A percentile compares a stretch with the other conserved stretches of the same genome.
Evolutionary conservation across 2,113 vertebrate genomes (phyloP).

Genomic region (Zootoca vivipara): DNA sequence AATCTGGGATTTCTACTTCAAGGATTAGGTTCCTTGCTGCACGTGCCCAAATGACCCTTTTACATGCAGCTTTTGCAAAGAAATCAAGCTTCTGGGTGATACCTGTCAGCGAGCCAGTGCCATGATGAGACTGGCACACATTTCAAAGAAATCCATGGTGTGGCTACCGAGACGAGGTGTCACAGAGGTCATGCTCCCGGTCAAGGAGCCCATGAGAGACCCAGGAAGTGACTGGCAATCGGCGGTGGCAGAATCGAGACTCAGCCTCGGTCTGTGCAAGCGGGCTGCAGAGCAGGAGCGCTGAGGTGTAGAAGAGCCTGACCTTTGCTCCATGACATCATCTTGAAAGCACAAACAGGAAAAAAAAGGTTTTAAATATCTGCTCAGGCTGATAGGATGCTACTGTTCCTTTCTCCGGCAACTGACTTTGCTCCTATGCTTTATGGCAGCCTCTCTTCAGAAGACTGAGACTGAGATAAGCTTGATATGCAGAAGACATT

Average conservation of each 20-base stretch:
- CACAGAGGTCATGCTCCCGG: constrained; percentile 77
- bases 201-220: constrained; percentile 87
- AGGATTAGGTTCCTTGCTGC: neutral
- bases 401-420: neutral
- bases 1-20: neutral
- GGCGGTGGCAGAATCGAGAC: constrained; percentile 81
- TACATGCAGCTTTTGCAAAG: too few relatives aligned
- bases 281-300: constrained; percentile 90
- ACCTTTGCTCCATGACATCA: constrained; percentile 90
- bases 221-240: constrained; percentile 83
- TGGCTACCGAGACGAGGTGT: constrained; percentile 90
- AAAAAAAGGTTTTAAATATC: neutral
- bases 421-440: neutral
- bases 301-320: constrained; percentile 93
- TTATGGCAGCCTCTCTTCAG: neutral
- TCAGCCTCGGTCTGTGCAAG: constrained; percentile 89
- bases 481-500: neutral
- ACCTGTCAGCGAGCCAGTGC: constrained; percentile 88
- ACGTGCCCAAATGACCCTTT: neutral
- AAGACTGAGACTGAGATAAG: neutral
- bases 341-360: constrained; percentile 74
- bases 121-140: constrained; percentile 98
- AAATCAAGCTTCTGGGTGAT: neutral
- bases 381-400: neutral
- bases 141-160: constrained; percentile 99